Conservation (phyloP, 1,140 invertebrate genomes). For the Neuroterus valhalla region DNA sequence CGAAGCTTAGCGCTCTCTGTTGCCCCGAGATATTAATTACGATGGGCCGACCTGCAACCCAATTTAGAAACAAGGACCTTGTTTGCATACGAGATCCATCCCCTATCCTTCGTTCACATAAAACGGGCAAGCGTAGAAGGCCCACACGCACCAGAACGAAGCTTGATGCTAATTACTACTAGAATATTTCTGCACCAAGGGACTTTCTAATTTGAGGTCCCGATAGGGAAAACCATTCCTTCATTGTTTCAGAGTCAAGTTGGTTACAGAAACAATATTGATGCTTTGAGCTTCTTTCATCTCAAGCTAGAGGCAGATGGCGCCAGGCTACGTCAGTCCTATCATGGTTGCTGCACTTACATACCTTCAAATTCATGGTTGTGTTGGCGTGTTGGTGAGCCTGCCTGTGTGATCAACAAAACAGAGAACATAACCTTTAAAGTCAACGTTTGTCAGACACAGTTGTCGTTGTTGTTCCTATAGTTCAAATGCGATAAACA, state of each 20-base stretch:
- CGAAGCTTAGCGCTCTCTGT: constrained; percentile 50
- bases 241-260: background rate
- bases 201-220: background rate
- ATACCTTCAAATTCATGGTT: too few relatives aligned
- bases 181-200: background rate
- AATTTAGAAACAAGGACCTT: constrained; percentile 63
- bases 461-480: too few relatives aligned
- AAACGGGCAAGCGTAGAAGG: background rate
- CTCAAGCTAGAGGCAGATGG: too few relatives aligned
- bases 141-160: background rate
- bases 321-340: too few relatives aligned
- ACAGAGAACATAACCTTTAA: too few relatives aligned
- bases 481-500: too few relatives aligned
- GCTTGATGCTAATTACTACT: constrained; percentile 9
- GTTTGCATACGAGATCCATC: constrained; percentile 57
- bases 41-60: constrained; percentile 57
- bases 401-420: too few relatives aligned
- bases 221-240: background rate
- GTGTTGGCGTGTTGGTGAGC: too few relatives aligned
- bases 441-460: too few relatives aligned
- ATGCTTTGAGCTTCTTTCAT: too few relatives aligned
- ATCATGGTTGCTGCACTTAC: too few relatives aligned
- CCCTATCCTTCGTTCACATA: background rate
- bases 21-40: constrained; percentile 63
- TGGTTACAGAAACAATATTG: background rate